Conservation (phyloP, 2,888 invertebrate species). For the Mechanitis mazaeus region DNA sequence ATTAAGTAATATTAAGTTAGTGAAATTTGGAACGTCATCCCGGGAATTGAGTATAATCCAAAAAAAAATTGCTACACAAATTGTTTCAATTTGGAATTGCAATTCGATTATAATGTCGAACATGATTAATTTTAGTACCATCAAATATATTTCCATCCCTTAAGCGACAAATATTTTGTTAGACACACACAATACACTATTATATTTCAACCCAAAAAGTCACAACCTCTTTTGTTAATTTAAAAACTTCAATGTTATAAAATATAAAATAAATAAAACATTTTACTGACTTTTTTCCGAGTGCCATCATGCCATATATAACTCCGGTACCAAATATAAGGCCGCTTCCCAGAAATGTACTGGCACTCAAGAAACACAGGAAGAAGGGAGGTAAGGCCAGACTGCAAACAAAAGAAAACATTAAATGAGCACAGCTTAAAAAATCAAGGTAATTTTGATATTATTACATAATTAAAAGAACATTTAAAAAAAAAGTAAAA, state of each 20-base stretch:
- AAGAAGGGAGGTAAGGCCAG: constrained; percentile 88
- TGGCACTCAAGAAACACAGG: constrained; percentile 81
- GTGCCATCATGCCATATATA: constrained; percentile 94
- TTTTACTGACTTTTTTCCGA: constrained; percentile 94
- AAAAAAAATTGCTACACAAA: no score
- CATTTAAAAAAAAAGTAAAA: no score
- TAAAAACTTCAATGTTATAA: background rate
- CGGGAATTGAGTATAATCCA: no score
- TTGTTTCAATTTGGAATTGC: no score
- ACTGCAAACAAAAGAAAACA: constrained; percentile 65
- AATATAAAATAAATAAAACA: constrained; percentile 8
- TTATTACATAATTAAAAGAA: no score
- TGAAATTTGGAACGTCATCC: no score
- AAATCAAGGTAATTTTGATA: no score
- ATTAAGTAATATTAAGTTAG: no score
- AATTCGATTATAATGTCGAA: no score
- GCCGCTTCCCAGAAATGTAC: constrained; percentile 91
- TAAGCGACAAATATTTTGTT: background rate
- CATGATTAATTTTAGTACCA: background rate
- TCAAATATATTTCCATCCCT: background rate
- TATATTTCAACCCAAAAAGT: background rate
- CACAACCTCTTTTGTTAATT: background rate
- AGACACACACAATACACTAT: background rate
- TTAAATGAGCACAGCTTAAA: no score
- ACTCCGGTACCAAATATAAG: constrained; percentile 92